Evolutionary conservation across 2,797 vertebrate genomes (phyloP), one percentile per base, ranked within the genome.

Genomic region (Aeoliscus strigatus): DNA sequence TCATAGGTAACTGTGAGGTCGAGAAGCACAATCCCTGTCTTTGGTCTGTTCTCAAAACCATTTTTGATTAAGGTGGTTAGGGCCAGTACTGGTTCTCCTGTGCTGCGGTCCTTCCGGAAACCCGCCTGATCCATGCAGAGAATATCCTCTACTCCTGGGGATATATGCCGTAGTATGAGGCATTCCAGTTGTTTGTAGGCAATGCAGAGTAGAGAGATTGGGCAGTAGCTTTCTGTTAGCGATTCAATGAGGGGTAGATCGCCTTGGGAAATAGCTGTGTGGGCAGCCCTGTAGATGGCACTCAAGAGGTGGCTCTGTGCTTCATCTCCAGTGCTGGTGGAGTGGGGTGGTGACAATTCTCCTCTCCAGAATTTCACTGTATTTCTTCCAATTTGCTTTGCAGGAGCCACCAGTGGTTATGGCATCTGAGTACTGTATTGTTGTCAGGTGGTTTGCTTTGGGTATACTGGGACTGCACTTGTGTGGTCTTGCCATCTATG

Each of bases 331-430:
- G 18, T 35, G 33, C 9, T 34, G 16, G 32, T 4, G 14, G 14
- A 10, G 32, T 4, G 14, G 15, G 15, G 17, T 5, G 36, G 18
- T 9, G 23, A 21, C 21, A 10, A 23, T 11, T 26, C 84, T 97
- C 95, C 95, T 81, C n/a, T n/a, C n/a, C n/a, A n/a, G n/a, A n/a
- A n/a, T n/a, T n/a, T n/a, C n/a, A n/a, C n/a, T n/a, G n/a, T n/a
- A n/a, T n/a, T n/a, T n/a, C n/a, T n/a, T n/a, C n/a, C n/a, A n/a
- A n/a, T n/a, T n/a, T n/a, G n/a, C n/a, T n/a, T n/a, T n/a, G n/a
- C n/a, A n/a, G n/a, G n/a, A n/a, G n/a, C n/a, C n/a, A n/a, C n/a
- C n/a, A n/a, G n/a, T n/a, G n/a, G n/a, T n/a, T n/a, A n/a, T n/a
- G n/a, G n/a, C n/a, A n/a, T n/a, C n/a, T n/a, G n/a, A n/a, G n/a